phyloP scores from a whole-genome alignment of 2,888 invertebrate genomes.

The Meloe dianella region DNA sequence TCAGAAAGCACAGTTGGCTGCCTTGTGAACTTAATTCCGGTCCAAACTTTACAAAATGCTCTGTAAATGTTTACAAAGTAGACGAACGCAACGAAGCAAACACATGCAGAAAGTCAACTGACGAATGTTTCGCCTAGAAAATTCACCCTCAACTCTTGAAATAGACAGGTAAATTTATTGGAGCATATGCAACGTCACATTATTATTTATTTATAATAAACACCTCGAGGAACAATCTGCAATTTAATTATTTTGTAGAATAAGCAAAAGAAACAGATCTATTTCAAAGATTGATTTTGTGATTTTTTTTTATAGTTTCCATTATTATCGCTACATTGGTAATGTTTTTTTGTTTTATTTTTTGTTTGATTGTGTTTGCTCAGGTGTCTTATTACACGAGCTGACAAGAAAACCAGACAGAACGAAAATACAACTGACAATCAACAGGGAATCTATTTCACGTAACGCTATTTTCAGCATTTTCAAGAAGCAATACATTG shows the following conservation, averaged over 20 bases:
- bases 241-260: no score
- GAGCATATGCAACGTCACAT: slow-evolving; percentile 18
- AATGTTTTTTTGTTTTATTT: slow-evolving; percentile 18
- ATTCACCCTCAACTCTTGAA: not conserved
- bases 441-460: slow-evolving; percentile 36
- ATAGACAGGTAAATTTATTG: not conserved
- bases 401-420: slow-evolving; percentile 39
- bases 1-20: slow-evolving; percentile 35
- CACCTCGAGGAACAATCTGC: not conserved
- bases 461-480: slow-evolving; percentile 41
- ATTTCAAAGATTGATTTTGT: not conserved
- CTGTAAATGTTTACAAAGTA: slow-evolving; percentile 41
- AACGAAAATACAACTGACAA: slow-evolving; percentile 41
- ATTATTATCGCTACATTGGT: not conserved
- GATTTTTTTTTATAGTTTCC: not conserved
- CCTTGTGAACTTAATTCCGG: slow-evolving; percentile 36
- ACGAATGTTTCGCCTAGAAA: not conserved
- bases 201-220: slow-evolving; percentile 23
- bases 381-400: slow-evolving; percentile 43
- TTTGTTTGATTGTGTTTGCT: slow-evolving; percentile 35
- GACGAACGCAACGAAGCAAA: slow-evolving; percentile 38
- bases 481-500: slow-evolving; percentile 21
- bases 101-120: slow-evolving; percentile 36
- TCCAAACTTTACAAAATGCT: slow-evolving; percentile 40
- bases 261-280: not conserved